A percentile compares a stretch with the other conserved stretches of the same genome.
Evolutionary conservation across 2,113 vertebrate species (phyloP).

Genomic region (Entomyzon cyanotis): DNA sequence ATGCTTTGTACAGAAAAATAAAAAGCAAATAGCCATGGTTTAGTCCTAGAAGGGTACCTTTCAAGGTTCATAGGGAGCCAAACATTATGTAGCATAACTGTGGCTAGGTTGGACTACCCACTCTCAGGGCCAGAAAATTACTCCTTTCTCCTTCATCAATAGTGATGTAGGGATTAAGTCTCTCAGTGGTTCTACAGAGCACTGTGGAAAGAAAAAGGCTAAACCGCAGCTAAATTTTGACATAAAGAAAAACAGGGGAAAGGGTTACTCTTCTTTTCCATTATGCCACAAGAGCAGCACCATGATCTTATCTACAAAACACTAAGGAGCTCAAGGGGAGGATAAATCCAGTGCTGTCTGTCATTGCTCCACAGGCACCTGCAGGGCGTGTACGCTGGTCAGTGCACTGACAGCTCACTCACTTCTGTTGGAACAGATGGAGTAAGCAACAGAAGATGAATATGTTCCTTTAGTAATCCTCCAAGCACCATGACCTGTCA

Average conservation of each 20-base stretch:
- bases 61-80: background rate
- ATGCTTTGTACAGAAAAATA: background rate
- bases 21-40: background rate
- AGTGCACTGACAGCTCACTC: background rate
- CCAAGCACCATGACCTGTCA: background rate
- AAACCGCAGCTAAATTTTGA: background rate
- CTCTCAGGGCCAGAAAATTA: background rate
- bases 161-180: background rate
- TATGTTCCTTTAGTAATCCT: background rate
- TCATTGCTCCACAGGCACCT: background rate
- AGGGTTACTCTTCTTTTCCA: background rate
- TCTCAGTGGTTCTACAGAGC: background rate
- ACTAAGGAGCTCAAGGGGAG: background rate
- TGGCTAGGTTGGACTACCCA: background rate
- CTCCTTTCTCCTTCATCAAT: background rate
- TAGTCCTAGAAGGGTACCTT: background rate
- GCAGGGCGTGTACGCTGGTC: background rate
- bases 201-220: background rate
- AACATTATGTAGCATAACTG: background rate
- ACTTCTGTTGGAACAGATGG: background rate
- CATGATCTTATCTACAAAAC: background rate
- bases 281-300: background rate
- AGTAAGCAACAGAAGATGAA: background rate
- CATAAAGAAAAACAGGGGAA: background rate
- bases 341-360: background rate